A percentile compares a stretch with the other conserved stretches of the same genome.
These are phyloP conservation scores for Phortica okadai DNA, from an alignment of 2,888 invertebrate genomes.

Conservation along the genomic window DNA sequence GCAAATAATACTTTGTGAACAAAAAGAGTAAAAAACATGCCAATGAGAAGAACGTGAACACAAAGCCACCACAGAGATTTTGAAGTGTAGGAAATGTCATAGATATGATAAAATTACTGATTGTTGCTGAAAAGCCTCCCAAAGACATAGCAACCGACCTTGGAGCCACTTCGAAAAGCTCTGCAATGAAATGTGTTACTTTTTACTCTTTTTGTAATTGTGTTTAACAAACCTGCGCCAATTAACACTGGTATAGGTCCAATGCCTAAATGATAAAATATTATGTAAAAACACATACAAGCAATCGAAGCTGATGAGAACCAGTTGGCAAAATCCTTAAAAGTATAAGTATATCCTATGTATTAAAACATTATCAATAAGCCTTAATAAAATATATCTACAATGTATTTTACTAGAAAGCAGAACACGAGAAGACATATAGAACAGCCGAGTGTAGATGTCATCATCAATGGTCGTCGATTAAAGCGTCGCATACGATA, in stretches of 20 bases:
- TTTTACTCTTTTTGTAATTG: neutral
- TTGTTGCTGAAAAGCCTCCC: conserved; percentile 91
- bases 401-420: neutral
- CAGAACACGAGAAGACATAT: conserved; percentile 45
- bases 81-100: conserved; percentile 84
- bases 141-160: conserved; percentile 90
- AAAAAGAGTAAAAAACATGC: conserved; percentile 67
- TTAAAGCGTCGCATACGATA: neutral
- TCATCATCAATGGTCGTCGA: neutral
- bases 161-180: conserved; percentile 89
- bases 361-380: neutral
- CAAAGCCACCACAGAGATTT: conserved; percentile 81
- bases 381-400: conserved; percentile 66
- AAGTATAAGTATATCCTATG: neutral
- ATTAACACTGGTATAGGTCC: conserved; percentile 92
- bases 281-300: conserved; percentile 85
- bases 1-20: conserved; percentile 81
- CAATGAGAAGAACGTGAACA: conserved; percentile 84
- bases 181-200: conserved; percentile 72
- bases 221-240: conserved; percentile 80
- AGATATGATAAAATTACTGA: conserved; percentile 89
- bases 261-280: conserved; percentile 88
- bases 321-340: conserved; percentile 80
- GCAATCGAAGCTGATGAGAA: conserved; percentile 85
- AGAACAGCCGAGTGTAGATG: conserved; percentile 24